Conservation (phyloP, 1,140 invertebrate genomes). For the Nixonia krombeini region DNA sequence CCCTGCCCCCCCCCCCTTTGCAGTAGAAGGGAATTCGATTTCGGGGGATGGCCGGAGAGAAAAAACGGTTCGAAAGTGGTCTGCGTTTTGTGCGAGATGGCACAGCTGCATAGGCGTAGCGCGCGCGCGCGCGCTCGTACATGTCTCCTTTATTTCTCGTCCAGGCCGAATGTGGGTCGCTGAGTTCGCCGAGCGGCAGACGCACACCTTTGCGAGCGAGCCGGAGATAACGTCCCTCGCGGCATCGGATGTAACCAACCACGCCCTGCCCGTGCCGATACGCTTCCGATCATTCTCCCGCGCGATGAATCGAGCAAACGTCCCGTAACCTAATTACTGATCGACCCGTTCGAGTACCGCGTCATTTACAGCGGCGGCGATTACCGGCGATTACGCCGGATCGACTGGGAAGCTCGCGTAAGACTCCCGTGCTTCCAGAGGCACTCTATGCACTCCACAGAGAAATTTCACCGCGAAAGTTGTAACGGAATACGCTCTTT, state of each 20-base stretch:
- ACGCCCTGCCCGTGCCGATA: conserved; percentile 41
- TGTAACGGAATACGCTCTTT: no score
- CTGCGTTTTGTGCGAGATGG: conserved; percentile 46
- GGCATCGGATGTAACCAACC: conserved; percentile 48
- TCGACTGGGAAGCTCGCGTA: no score
- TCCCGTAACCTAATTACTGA: conserved; percentile 43
- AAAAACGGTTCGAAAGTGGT: conserved; percentile 50
- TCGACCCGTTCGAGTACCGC: conserved; percentile 27
- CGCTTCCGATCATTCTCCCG: conserved; percentile 48
- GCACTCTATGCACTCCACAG: no score
- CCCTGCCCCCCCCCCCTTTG: no score
- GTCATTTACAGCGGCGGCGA: conserved; percentile 32
- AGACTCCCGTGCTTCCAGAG: background rate
- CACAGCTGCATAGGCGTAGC: conserved; percentile 25
- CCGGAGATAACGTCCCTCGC: conserved; percentile 41
- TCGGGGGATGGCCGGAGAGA: no score
- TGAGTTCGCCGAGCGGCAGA: conserved; percentile 54
- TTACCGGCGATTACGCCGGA: no score
- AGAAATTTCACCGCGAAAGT: no score
- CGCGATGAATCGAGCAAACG: conserved; percentile 45
- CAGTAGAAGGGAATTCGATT: no score
- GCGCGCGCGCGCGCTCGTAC: conserved; percentile 21
- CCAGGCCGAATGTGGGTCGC: conserved; percentile 62
- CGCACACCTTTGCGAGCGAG: conserved; percentile 49
- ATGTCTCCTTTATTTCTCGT: conserved; percentile 28